Evolutionary conservation across 2,113 vertebrate species (phyloP).

Genomic region (Pipa parva): DNA sequence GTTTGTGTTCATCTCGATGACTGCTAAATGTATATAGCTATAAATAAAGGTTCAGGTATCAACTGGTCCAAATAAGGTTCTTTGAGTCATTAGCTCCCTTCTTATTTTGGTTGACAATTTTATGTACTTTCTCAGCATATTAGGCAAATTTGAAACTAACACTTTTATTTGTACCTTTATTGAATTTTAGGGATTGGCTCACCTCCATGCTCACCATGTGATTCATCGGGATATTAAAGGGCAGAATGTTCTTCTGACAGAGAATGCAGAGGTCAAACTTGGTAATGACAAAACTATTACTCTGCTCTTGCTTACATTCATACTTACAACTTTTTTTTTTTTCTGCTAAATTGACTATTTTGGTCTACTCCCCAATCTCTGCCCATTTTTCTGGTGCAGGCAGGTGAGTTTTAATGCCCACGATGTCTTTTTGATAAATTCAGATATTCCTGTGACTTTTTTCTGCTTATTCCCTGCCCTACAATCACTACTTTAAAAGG

Average conservation of each 20-base stretch:
- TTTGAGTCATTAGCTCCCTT: background rate
- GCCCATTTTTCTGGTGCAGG: no score
- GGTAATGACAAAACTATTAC: no score
- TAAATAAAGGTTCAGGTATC: background rate
- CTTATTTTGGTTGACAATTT: background rate
- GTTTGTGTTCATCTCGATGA: background rate
- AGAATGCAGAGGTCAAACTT: constrained; percentile 96
- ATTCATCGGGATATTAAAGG: constrained; percentile 98
- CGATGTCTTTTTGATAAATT: no score
- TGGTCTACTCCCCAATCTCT: no score
- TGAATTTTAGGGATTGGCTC: constrained; percentile 85
- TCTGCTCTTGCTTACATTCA: no score
- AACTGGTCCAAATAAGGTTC: background rate
- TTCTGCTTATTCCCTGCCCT: no score
- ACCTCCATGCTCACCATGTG: constrained; percentile 94
- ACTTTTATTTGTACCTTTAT: no score
- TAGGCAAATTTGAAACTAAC: background rate
- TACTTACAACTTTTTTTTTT: no score
- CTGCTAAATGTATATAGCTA: background rate
- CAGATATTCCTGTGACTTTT: no score
- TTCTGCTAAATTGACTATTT: no score
- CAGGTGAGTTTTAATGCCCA: no score
- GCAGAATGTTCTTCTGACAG: constrained; percentile 94
- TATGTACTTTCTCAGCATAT: background rate
- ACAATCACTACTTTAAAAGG: no score